phyloP scores from a whole-genome alignment of 2,113 vertebrate species.

The Oreochromis niloticus region DNA sequence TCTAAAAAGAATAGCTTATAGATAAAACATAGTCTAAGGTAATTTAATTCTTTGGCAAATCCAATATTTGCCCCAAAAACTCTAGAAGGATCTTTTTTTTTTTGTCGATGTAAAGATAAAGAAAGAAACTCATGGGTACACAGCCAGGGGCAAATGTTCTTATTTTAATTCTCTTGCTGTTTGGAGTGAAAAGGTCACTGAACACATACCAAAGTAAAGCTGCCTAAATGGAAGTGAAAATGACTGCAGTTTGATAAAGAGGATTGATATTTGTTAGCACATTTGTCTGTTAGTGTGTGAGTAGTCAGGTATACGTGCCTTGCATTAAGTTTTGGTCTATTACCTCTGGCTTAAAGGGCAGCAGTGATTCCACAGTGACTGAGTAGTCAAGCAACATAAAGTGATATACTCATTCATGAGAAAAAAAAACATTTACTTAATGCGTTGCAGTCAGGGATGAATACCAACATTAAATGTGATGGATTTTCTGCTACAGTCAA shows the following conservation, averaged over 20 bases:
- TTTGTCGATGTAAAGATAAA: neutral
- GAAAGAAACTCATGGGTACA: neutral
- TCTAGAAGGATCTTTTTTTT: neutral
- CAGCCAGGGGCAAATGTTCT: neutral
- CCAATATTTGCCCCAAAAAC: neutral
- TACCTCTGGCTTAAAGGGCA: neutral
- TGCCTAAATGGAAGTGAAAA: neutral
- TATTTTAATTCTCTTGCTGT: neutral
- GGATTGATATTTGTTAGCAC: neutral
- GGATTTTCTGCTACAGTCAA: neutral
- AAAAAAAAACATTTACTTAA: neutral
- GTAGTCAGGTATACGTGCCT: neutral
- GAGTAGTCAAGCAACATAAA: neutral
- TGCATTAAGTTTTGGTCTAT: neutral
- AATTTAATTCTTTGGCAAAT: neutral
- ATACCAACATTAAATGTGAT: neutral
- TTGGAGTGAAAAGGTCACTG: slow-evolving; percentile 39
- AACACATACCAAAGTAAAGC: neutral
- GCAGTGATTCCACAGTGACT: neutral
- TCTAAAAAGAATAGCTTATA: neutral
- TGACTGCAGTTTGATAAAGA: neutral
- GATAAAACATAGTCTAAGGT: neutral
- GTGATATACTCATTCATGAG: neutral
- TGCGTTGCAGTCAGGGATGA: neutral
- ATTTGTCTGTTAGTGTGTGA: neutral